These are phyloP conservation scores for Stylophora pistillata DNA, from an alignment of 64 coral and sea anemone genomes.

Conservation along the genomic window DNA sequence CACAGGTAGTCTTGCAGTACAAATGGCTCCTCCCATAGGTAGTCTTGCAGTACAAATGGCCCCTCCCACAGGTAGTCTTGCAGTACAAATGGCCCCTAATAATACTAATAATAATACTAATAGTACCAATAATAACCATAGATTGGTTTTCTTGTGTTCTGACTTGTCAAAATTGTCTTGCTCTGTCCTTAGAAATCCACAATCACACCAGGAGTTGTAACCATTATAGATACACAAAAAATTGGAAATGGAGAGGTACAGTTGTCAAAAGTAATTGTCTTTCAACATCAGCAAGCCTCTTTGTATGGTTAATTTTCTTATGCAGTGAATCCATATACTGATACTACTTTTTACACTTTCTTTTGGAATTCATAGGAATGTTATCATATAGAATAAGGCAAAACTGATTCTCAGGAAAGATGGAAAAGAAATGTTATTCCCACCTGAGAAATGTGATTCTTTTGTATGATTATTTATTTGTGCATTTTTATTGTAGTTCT, in stretches of 20 bases:
- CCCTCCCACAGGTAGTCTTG: too few relatives aligned
- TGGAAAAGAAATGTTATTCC: not conserved
- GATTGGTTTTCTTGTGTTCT: too few relatives aligned
- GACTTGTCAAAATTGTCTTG: not conserved
- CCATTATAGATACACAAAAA: constrained; percentile 75
- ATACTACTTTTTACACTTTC: too few relatives aligned
- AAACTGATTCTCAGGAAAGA: not conserved
- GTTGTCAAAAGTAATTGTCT: not conserved
- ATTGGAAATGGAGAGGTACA: constrained; percentile 83
- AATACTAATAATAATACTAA: too few relatives aligned
- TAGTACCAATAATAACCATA: too few relatives aligned
- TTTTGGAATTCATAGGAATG: too few relatives aligned
- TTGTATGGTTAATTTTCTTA: not conserved
- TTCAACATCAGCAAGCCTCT: not conserved
- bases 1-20: too few relatives aligned
- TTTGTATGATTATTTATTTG: not conserved
- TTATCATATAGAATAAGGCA: too few relatives aligned
- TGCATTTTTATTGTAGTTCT: constrained; percentile 45
- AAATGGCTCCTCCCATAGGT: too few relatives aligned
- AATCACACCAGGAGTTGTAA: constrained; percentile 83
- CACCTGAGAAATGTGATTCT: not conserved
- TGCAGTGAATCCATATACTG: too few relatives aligned
- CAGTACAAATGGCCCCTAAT: too few relatives aligned
- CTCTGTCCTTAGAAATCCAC: constrained; percentile 45
- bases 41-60: too few relatives aligned